phyloP scores from a whole-genome alignment of 2,113 vertebrate species.

The Struthidea cinerea region DNA sequence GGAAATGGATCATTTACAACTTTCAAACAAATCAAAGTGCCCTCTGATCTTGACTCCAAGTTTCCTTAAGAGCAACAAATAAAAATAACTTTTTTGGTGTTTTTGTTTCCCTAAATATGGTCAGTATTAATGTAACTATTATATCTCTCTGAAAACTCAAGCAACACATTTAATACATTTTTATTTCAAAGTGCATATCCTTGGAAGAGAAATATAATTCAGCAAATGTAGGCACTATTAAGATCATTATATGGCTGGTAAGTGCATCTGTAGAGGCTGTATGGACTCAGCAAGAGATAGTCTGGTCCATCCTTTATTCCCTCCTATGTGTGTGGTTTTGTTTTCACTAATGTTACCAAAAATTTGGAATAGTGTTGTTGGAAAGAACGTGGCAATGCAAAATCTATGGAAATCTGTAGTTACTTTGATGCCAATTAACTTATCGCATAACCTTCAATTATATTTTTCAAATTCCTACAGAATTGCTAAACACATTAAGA shows the following conservation, averaged over 20 bases:
- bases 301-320: neutral
- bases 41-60: conserved; percentile 77
- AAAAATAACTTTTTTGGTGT: conserved; percentile 60
- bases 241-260: neutral
- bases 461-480: neutral
- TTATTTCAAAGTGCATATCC: conserved; percentile 49
- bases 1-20: conserved; percentile 79
- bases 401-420: neutral
- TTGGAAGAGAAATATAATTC: conserved; percentile 47
- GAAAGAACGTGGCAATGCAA: neutral
- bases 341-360: neutral
- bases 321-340: neutral
- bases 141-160: conserved; percentile 51
- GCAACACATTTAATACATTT: conserved; percentile 59
- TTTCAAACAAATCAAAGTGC: conserved; percentile 79
- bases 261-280: neutral
- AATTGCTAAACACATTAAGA: neutral
- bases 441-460: conserved; percentile 1
- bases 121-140: conserved; percentile 65
- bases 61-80: conserved; percentile 68
- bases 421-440: conserved; percentile 10
- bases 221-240: neutral
- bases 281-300: neutral
- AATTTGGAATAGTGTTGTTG: neutral
- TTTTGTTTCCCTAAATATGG: conserved; percentile 62